These are phyloP conservation scores for Hystrix brachyura DNA, from an alignment of 2,113 vertebrate genomes.

Conservation along the genomic window DNA sequence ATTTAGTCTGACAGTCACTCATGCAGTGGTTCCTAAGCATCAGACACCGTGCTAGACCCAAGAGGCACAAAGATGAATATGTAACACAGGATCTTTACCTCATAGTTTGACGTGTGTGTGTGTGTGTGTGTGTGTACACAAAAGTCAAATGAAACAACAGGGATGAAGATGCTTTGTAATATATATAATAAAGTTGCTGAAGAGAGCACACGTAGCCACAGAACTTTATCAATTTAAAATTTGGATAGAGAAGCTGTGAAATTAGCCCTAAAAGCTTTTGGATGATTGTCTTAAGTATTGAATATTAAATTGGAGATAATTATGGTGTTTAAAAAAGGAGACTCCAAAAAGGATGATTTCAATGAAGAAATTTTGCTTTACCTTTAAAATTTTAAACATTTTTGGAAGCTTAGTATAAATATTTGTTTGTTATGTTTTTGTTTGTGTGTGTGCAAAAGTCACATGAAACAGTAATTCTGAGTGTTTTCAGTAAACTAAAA, in stretches of 20 bases:
- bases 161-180: neutral
- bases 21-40: neutral
- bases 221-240: conserved; percentile 24
- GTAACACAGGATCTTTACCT: neutral
- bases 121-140: neutral
- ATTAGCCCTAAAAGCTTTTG: conserved; percentile 20
- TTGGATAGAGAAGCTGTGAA: neutral
- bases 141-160: neutral
- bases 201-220: neutral
- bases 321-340: neutral
- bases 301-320: conserved; percentile 37
- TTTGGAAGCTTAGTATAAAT: neutral
- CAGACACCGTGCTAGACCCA: neutral
- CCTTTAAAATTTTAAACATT: conserved; percentile 62
- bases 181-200: neutral
- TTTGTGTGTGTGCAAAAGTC: neutral
- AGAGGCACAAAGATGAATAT: neutral
- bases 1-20: conserved; percentile 16
- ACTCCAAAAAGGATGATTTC: conserved; percentile 42
- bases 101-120: neutral
- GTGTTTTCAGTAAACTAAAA: conserved; percentile 50
- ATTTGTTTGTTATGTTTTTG: neutral
- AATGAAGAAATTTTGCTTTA: conserved; percentile 36
- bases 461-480: neutral
- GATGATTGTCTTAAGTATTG: neutral